phyloP scores from a whole-genome alignment of 1,140 invertebrate species.

The Luehdorfia chinensis region DNA sequence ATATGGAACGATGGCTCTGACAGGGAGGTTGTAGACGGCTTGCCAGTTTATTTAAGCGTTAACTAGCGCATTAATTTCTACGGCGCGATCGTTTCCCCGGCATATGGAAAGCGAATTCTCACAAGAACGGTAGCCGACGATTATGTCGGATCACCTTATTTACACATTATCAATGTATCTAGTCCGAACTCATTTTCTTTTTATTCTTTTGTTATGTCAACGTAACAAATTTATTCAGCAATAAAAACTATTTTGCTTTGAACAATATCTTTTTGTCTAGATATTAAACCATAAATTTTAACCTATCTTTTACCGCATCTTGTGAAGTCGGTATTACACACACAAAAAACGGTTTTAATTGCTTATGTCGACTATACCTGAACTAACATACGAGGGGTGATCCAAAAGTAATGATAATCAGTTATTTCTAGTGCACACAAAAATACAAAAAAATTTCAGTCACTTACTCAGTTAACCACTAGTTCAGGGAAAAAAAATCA shows the following conservation, averaged over 20 bases:
- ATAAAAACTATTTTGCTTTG: conserved; percentile 6
- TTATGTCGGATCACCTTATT: conserved; percentile 45
- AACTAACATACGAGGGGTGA: no score
- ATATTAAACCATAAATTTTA: conserved; percentile 40
- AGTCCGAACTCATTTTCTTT: background rate
- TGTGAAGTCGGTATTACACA: conserved; percentile 32
- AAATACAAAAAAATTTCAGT: no score
- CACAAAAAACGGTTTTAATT: conserved; percentile 55
- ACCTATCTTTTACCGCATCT: conserved; percentile 49
- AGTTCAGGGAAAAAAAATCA: no score
- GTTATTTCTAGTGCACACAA: no score
- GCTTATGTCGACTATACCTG: conserved; percentile 52
- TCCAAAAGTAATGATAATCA: no score
- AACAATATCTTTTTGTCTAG: conserved; percentile 11
- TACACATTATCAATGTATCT: no score
- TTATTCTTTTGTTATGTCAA: background rate
- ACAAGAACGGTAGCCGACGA: conserved; percentile 44
- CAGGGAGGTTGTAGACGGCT: conserved; percentile 34
- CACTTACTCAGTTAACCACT: no score
- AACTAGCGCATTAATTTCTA: conserved; percentile 63
- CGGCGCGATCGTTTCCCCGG: conserved; percentile 45
- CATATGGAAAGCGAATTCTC: conserved; percentile 67
- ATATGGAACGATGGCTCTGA: conserved; percentile 49
- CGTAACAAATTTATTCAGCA: conserved; percentile 3
- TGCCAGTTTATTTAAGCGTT: conserved; percentile 64